Evolutionary conservation across 1,140 invertebrate species (phyloP).

Genomic region (Dolichoris vasculosae): DNA sequence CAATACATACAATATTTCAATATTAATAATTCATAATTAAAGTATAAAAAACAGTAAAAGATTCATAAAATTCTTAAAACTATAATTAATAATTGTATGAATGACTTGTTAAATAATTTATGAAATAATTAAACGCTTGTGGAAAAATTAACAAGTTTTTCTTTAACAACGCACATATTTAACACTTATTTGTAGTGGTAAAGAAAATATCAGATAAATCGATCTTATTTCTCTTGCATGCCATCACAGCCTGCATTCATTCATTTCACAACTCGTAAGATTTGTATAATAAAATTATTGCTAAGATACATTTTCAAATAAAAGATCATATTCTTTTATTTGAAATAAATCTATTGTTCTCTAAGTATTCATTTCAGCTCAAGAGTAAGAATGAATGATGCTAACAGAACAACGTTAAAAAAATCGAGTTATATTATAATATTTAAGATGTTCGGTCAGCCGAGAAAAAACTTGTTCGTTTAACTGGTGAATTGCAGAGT

Average conservation of each 20-base stretch:
- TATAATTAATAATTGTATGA: neutral
- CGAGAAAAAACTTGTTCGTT: neutral
- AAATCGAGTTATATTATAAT: neutral
- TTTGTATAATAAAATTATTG: no score
- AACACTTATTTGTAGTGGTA: neutral
- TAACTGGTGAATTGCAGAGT: neutral
- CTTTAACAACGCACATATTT: no score
- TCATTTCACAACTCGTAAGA: no score
- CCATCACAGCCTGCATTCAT: no score
- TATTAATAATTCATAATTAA: no score
- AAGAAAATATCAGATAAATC: neutral
- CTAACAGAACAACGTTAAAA: neutral
- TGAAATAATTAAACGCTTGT: neutral
- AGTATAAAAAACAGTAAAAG: neutral
- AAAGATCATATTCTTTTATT: no score
- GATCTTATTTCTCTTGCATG: no score
- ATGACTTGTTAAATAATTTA: neutral
- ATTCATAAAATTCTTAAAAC: neutral
- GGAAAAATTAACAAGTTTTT: conserved; percentile 27
- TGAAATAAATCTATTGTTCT: no score
- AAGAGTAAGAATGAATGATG: no score
- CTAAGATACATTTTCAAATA: no score
- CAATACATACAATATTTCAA: no score
- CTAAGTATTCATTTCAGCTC: no score
- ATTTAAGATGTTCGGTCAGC: neutral